Evolutionary conservation across 2,113 vertebrate genomes (phyloP), one percentile per base, ranked within the genome.

Genomic region (Anhinga anhinga): DNA sequence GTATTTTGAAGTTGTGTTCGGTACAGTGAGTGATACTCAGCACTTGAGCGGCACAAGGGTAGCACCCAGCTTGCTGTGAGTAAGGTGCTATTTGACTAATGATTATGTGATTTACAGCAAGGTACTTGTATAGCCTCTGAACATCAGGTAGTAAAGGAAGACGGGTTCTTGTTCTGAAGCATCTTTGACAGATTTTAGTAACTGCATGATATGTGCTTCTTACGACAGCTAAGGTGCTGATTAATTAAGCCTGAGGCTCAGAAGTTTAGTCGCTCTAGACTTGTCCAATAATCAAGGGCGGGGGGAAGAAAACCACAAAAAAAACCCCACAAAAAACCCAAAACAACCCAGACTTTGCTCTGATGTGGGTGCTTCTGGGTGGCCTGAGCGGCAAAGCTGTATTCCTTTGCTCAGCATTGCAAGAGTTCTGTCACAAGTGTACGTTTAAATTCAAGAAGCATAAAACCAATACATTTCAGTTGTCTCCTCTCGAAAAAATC

Each of bases 221-320:
- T 90, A 22, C 0, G 4, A 11, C 26, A 61, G 40, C 11, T n/a
- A 19, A 52, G 40, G 11, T 18, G 23, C 9, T 86, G 56, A 45
- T 82, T 73, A 53, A 53, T 40, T 71, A 32, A 38, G 47, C 15
- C 52, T 7, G 30, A 44, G 13, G 52, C 29, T 88, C 2, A 0
- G 36, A 74, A 80, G 34, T 72, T 47, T 20, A 49, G 66, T 76
- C 0, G 0, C 29, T 90, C 22, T 59, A 61, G 42, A 45, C 42
- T 76, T 92, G 49, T 26, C 7, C n/a, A 52, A 1, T 72, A 86
- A 47, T 52, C 13, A 34, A 22, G 25, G 8, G 1, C 1, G 3
- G 6, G 1, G 38, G 38, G 38, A 40, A 40, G 10, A 40, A 40
- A 40, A 40, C 38, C 38, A 40, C 38, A 0, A 2, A 1, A 8